phyloP scores from a whole-genome alignment of 2,888 invertebrate genomes.

The Rutpela maculata region DNA sequence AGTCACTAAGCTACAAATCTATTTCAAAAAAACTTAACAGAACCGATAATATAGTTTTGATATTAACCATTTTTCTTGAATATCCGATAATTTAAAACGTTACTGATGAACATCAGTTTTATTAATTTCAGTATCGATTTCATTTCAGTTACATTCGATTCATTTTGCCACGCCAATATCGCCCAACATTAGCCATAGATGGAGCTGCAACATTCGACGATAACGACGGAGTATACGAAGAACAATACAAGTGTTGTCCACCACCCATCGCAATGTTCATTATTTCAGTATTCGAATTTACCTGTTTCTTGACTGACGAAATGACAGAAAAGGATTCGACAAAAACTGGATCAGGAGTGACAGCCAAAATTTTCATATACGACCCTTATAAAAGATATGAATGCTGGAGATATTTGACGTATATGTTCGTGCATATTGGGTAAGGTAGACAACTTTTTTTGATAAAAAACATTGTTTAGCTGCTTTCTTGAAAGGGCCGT shows the following conservation, averaged over 20 bases:
- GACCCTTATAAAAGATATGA: slow-evolving; percentile 90
- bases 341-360: slow-evolving; percentile 49
- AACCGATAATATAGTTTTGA: no score
- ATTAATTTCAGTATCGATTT: slow-evolving; percentile 8
- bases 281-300: slow-evolving; percentile 90
- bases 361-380: slow-evolving; percentile 85
- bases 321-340: slow-evolving; percentile 37
- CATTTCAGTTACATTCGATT: slow-evolving; percentile 55
- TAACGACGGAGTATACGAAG: slow-evolving; percentile 78
- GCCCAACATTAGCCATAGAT: slow-evolving; percentile 7
- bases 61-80: no score
- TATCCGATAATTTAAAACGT: no score
- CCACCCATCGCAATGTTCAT: slow-evolving; percentile 91
- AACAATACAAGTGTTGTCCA: slow-evolving; percentile 93
- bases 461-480: no score
- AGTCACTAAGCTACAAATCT: no score
- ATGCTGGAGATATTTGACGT: slow-evolving; percentile 94
- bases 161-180: slow-evolving; percentile 52
- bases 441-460: no score
- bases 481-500: no score
- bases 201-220: slow-evolving; percentile 12
- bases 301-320: slow-evolving; percentile 76
- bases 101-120: background rate
- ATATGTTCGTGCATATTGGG: slow-evolving; percentile 98
- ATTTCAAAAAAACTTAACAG: no score